These are phyloP conservation scores for Prenolepis imparis DNA, from an alignment of 2,888 invertebrate genomes.

Conservation along the genomic window DNA sequence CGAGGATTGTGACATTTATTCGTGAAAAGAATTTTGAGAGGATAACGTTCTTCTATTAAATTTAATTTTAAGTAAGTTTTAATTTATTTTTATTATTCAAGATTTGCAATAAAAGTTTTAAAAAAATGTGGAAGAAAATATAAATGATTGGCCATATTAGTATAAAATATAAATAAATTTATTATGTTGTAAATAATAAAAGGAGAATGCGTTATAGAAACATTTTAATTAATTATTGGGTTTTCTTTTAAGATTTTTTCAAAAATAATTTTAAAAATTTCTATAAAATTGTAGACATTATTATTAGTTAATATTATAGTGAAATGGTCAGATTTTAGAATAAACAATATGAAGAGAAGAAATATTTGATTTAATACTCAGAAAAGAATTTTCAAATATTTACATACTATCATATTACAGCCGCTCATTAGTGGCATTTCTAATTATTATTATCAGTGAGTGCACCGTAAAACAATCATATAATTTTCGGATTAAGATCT, in stretches of 20 bases:
- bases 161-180: constrained; percentile 2
- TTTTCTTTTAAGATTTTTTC: background rate
- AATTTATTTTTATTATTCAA: constrained; percentile 1
- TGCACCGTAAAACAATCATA: constrained; percentile 18
- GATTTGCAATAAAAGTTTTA: background rate
- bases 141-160: background rate
- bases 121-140: background rate
- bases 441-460: constrained; percentile 32
- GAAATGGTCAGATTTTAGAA: background rate
- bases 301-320: background rate
- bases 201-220: background rate
- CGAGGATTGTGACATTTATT: background rate
- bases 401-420: background rate
- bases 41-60: background rate
- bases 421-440: constrained; percentile 4
- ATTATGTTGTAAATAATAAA: background rate
- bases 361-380: background rate
- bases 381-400: background rate
- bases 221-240: background rate
- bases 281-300: background rate
- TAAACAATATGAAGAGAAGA: background rate
- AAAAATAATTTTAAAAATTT: background rate
- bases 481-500: constrained; percentile 53
- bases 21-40: background rate
- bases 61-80: too few species aligned